Conservation (phyloP, 2,888 invertebrate genomes). For the Apoderus coryli region DNA sequence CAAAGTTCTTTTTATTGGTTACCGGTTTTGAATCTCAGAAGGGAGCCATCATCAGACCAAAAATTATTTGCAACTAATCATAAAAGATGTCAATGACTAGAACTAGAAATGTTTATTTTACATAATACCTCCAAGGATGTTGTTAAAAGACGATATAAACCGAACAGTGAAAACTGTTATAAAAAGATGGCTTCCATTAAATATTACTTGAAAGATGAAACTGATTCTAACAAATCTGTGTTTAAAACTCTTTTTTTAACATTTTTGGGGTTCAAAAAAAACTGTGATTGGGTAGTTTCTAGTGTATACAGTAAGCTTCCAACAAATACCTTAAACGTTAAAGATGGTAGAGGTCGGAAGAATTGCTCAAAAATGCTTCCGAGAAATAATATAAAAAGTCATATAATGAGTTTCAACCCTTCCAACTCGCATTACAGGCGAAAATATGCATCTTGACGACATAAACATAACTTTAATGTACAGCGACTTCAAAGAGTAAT, state of each 20-base stretch:
- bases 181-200: not conserved
- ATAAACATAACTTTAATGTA: slow-evolving; percentile 8
- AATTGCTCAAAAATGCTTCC: slow-evolving; percentile 2
- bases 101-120: slow-evolving; percentile 5
- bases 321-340: slow-evolving; percentile 3
- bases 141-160: slow-evolving; percentile 3
- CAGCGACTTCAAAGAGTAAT: slow-evolving; percentile 7
- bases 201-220: slow-evolving; percentile 7
- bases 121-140: slow-evolving; percentile 1
- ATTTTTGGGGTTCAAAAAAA: slow-evolving; percentile 5
- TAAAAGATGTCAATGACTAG: too few relatives aligned
- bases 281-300: slow-evolving; percentile 5
- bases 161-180: slow-evolving; percentile 3
- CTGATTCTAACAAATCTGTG: slow-evolving; percentile 1
- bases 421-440: slow-evolving; percentile 8
- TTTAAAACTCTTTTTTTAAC: slow-evolving; percentile 6
- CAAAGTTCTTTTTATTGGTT: too few relatives aligned
- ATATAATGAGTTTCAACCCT: slow-evolving; percentile 9
- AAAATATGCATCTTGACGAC: slow-evolving; percentile 9
- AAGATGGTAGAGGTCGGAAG: slow-evolving; percentile 3
- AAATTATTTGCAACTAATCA: too few relatives aligned
- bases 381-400: slow-evolving; percentile 5
- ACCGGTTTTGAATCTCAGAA: too few relatives aligned
- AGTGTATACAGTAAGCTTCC: slow-evolving; percentile 1
- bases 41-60: too few relatives aligned